Evolutionary conservation across 2,113 vertebrate genomes (phyloP), one percentile per base, ranked within the genome.

Genomic region (Mormoops blainvillei): DNA sequence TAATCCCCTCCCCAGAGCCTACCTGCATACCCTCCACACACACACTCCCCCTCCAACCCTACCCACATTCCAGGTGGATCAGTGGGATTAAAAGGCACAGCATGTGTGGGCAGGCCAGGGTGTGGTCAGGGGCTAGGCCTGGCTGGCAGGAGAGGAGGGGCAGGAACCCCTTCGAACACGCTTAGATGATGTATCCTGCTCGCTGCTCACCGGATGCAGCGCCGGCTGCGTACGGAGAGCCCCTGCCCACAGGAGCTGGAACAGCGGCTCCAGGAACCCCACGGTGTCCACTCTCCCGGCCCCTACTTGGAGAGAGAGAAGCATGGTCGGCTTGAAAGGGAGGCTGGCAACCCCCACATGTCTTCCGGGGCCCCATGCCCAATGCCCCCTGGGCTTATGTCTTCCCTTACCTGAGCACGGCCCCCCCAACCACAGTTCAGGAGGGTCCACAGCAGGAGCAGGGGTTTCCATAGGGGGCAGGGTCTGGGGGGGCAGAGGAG

Each of bases 191-290:
- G 11, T 19, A 13, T 22, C 10, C 9, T 12, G 45, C 14, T 3
- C 43, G 76, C 38, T 20, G 54, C 98, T 97, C 95, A 99, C 99
- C 97, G 94, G 94, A 98, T 84, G 52, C 99, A 99, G 19, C 95
- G 70, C 38, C 98, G 97, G 26, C 93, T 96, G 58, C 98, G 98
- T 33, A 99, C 90, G 0, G 98, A 96, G 0, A 98, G 98, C 0
- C 98, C 98, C 0, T 94, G 97, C 28, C 98, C 98, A 0, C 99
- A 99, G 0, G 98, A 98, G 95, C 98, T 98, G 94, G 99, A 99
- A 56, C 99, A 99, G 63, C 94, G 73, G 58, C 97, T 99, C 99
- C 99, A 99, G 18, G 98, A 89, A 0, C 97, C 98, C 98, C 99
- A 99, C 0, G 93, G 65, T 0, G 94, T 97, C 99, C 99, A 99